These are phyloP conservation scores for Trematomus loennbergii DNA, from an alignment of 2,113 vertebrate species.

Conservation along the genomic window DNA sequence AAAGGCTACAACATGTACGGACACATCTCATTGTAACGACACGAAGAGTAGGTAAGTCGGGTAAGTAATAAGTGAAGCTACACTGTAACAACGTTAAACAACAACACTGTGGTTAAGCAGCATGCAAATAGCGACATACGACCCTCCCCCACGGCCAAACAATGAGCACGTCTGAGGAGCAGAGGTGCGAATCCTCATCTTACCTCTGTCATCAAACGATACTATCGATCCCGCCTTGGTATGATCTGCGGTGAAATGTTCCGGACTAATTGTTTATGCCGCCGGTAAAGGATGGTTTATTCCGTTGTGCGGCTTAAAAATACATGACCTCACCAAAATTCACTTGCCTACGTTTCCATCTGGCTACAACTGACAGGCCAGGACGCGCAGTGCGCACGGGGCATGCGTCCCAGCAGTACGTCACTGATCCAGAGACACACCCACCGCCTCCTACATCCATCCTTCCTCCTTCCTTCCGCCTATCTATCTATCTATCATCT, in stretches of 20 bases:
- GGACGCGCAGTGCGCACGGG: conserved; percentile 75
- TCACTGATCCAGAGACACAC: conserved; percentile 79
- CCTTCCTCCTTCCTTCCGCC: conserved; percentile 21
- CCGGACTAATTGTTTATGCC: conserved; percentile 47
- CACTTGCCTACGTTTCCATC: conserved; percentile 81
- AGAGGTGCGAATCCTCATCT: conserved; percentile 69
- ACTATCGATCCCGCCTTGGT: conserved; percentile 35
- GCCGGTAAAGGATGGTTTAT: conserved; percentile 64
- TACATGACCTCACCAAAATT: conserved; percentile 81
- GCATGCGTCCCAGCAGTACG: conserved; percentile 79
- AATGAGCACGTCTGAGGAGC: conserved; percentile 77
- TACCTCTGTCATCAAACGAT: conserved; percentile 74
- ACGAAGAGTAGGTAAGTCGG: background rate
- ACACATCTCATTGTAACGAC: background rate
- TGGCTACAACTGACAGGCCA: conserved; percentile 81
- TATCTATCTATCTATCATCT: conserved; percentile 1
- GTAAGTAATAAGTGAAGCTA: background rate
- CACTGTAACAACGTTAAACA: conserved; percentile 12
- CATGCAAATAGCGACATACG: conserved; percentile 54
- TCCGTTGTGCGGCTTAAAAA: conserved; percentile 78
- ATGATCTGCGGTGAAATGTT: conserved; percentile 34
- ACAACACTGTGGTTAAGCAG: conserved; percentile 47
- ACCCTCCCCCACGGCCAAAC: conserved; percentile 85
- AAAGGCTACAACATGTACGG: no score
- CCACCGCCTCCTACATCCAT: conserved; percentile 62